phyloP scores from a whole-genome alignment of 2,797 vertebrate genomes.

The Poeciliopsis gracilis region DNA sequence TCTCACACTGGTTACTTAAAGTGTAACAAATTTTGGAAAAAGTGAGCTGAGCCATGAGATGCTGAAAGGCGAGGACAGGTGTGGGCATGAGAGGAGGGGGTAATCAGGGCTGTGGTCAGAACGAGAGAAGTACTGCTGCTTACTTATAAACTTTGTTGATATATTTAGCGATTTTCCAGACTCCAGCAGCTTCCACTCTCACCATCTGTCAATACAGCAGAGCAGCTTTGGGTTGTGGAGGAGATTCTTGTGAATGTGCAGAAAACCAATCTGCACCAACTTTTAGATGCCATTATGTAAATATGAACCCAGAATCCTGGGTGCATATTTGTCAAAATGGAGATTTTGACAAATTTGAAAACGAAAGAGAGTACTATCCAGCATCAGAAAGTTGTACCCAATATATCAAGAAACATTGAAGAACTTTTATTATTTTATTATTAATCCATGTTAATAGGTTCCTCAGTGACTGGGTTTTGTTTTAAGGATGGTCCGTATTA shows the following conservation, averaged over 20 bases:
- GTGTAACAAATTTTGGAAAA: background rate
- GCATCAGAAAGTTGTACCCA: background rate
- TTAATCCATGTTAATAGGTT: background rate
- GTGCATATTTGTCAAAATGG: too few relatives aligned
- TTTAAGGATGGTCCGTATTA: background rate
- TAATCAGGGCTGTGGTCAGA: too few relatives aligned
- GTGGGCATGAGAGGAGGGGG: too few relatives aligned
- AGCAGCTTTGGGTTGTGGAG: background rate
- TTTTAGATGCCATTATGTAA: background rate
- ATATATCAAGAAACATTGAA: background rate
- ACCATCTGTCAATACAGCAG: background rate
- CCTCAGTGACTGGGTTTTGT: slow-evolving; percentile 8
- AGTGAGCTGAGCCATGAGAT: too few relatives aligned
- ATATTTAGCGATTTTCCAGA: background rate
- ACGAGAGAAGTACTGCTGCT: too few relatives aligned
- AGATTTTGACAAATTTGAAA: background rate
- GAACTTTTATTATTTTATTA: background rate
- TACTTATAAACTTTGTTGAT: background rate
- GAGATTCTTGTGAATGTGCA: background rate
- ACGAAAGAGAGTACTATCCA: background rate
- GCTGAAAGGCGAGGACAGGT: too few relatives aligned
- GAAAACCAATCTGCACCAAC: background rate
- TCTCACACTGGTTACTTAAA: background rate
- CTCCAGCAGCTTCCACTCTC: background rate
- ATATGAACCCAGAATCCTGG: background rate